Base-by-base conservation (phyloP, 2,888 invertebrate species). In the Rapana venosa region DNA sequence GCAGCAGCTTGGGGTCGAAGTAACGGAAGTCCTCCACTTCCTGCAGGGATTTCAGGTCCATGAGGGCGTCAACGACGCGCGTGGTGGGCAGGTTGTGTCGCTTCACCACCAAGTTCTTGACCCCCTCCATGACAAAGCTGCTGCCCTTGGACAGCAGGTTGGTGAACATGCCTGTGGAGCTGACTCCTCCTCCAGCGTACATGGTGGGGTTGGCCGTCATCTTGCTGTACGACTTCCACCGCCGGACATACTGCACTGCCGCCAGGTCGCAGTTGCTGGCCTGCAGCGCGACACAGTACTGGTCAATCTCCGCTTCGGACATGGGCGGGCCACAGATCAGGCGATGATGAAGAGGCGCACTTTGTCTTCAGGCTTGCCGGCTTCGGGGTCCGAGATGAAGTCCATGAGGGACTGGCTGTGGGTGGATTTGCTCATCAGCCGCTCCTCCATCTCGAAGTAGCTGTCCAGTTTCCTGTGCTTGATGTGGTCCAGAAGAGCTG, bases 71-170 rank as follows among this genome's bases (percentile, higher is more conserved):
- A 20, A 99, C 98, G 91, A 98, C 98, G 95, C 98, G 98, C 17
- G 99, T 99, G 0, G 99, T 98, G 0, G 99, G 99, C 92, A 99
- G 97, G 96, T 98, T 99, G 97, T 99, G 99, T 97, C 98, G 98
- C 96, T 99, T 99, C 17, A 99, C 98, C 32, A 99, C 99, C 94
- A 99, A 97, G 97, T 99, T 99, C 96, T 99, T 99, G 0, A 99
- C 99, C 74, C 99, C 99, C 96, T 99, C 99, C 99, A 99, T 99
- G 0, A 99, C 99, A 96, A 99, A 99, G 70, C 98, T 95, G 0
- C 99, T 99, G 36, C 99, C 99, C 96, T 99, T 99, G 17, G 98
- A 98, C 94, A 99, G 98, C 90, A 99, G 97, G 96, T 99, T 99
- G 17, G 99, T 98, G 96, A 99, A 99, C 99, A 99, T 99, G 91